A percentile compares a stretch with the other conserved stretches of the same genome.
phyloP scores from a whole-genome alignment of 2,797 vertebrate species.

The Gallinago stenura region DNA sequence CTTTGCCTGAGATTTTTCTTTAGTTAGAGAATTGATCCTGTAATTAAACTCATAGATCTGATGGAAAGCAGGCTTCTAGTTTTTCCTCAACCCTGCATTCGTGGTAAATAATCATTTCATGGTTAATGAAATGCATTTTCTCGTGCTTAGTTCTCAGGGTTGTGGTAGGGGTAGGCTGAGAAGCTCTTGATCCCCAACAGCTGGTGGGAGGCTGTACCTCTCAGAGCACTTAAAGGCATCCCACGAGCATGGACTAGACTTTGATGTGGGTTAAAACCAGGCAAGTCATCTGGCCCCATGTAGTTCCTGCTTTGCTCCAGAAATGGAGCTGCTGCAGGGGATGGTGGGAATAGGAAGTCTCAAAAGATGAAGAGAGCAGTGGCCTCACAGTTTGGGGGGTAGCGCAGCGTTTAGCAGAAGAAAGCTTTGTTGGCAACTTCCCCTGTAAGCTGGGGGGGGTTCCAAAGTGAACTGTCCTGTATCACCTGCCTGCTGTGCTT shows the following conservation, averaged over 20 bases:
- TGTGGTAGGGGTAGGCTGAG: not conserved
- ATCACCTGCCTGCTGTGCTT: not conserved
- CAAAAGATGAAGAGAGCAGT: not conserved
- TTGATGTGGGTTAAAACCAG: not conserved
- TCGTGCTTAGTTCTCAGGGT: not conserved
- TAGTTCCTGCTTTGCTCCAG: not conserved
- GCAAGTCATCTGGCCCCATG: not conserved
- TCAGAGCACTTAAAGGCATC: not conserved
- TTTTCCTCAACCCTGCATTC: not conserved
- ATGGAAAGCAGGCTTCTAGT: not conserved
- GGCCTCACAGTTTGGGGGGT: not conserved
- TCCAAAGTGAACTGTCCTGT: not conserved
- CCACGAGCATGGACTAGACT: not conserved
- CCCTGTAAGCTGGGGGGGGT: not conserved
- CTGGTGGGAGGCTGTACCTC: not conserved
- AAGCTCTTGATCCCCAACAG: not conserved
- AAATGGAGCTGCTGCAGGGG: not conserved
- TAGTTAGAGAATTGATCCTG: not conserved
- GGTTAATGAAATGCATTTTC: not conserved
- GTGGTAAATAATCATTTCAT: not conserved
- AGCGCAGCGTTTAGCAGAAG: not conserved
- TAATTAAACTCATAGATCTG: not conserved
- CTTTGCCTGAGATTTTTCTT: not conserved
- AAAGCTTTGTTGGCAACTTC: not conserved
- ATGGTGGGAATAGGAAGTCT: not conserved